Evolutionary conservation across 2,113 vertebrate species (phyloP).

Genomic region (Ceratotherium simum): DNA sequence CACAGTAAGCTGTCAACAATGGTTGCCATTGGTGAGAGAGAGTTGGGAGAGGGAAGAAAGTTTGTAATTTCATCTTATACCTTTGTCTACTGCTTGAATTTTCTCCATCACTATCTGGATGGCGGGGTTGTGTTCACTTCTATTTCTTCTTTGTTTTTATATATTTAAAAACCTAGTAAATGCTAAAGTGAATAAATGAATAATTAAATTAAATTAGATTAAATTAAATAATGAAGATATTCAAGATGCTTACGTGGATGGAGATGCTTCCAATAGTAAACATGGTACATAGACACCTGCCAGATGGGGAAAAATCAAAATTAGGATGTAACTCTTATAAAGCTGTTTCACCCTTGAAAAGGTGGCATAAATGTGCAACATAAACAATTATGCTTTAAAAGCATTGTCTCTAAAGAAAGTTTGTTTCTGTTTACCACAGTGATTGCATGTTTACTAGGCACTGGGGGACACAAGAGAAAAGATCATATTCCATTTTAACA

Average conservation of each 20-base stretch:
- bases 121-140: background rate
- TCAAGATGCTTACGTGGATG: background rate
- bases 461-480: background rate
- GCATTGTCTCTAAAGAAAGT: background rate
- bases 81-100: background rate
- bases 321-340: background rate
- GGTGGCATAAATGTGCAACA: background rate
- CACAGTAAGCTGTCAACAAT: background rate
- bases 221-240: background rate
- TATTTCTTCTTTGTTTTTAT: background rate
- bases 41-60: background rate
- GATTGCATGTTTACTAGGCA: background rate
- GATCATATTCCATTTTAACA: background rate
- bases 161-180: background rate
- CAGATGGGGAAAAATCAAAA: background rate
- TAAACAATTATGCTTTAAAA: background rate
- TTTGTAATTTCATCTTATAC: background rate
- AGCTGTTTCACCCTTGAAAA: background rate
- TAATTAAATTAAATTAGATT: background rate
- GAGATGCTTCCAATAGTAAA: background rate
- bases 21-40: background rate
- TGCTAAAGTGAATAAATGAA: background rate
- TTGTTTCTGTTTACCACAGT: background rate
- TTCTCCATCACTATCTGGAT: background rate
- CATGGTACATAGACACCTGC: background rate